These are phyloP conservation scores for Carettochelys insculpta DNA, from an alignment of 2,113 vertebrate genomes.

Conservation along the genomic window DNA sequence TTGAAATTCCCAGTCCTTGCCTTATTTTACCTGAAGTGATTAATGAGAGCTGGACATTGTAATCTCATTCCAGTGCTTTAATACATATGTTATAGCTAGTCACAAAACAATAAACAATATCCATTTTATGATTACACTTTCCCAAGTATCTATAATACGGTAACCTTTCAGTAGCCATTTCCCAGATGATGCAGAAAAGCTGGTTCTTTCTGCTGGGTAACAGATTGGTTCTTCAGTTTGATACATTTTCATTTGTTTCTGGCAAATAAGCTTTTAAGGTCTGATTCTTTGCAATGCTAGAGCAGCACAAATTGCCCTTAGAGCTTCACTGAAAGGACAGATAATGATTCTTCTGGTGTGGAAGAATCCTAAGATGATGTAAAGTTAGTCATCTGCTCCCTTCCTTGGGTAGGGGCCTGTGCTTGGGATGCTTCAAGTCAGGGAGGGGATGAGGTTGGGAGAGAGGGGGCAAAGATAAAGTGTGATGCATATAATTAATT, in stretches of 20 bases:
- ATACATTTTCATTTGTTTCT: neutral
- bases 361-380: neutral
- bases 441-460: neutral
- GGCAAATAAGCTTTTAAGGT: neutral
- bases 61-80: neutral
- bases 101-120: conserved; percentile 1
- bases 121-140: conserved; percentile 20
- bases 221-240: neutral
- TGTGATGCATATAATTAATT: neutral
- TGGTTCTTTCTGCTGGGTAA: neutral
- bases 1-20: neutral
- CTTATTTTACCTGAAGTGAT: neutral
- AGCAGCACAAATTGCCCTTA: neutral
- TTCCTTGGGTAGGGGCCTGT: neutral
- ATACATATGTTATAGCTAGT: conserved; percentile 31
- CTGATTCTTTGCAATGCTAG: neutral
- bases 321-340: neutral
- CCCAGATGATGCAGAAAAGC: neutral
- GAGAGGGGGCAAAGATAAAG: neutral
- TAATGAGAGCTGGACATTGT: conserved; percentile 35
- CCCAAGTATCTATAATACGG: neutral
- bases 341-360: neutral
- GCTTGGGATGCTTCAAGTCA: neutral
- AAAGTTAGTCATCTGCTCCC: neutral
- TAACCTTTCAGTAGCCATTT: neutral